Conservation (phyloP, 2,113 vertebrate genomes). For the Dinomys branickii region DNA sequence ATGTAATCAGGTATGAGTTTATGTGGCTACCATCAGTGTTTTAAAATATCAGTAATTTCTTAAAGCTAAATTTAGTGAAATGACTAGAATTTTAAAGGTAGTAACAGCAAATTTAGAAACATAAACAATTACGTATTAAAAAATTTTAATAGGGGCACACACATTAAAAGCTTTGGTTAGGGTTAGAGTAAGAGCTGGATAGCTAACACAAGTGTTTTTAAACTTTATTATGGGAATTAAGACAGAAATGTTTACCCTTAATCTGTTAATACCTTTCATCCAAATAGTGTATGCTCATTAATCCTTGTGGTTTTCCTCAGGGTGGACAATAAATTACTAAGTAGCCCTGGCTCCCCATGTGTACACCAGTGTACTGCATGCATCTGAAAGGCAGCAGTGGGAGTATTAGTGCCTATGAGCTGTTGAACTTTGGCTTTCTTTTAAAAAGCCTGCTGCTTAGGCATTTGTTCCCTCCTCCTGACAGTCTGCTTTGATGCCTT, state of each 20-base stretch:
- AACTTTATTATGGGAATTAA: conserved; percentile 18
- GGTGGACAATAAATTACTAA: neutral
- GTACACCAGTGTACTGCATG: neutral
- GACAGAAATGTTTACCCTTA: conserved; percentile 10
- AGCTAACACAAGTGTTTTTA: neutral
- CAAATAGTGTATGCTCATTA: neutral
- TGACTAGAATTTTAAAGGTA: neutral
- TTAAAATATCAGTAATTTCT: conserved; percentile 11
- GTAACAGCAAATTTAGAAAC: neutral
- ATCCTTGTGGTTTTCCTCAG: neutral
- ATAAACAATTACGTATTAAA: neutral
- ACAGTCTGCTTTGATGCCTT: neutral
- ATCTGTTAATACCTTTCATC: conserved; percentile 25
- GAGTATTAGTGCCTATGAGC: neutral
- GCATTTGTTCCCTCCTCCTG: neutral
- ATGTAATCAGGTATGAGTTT: conserved; percentile 17
- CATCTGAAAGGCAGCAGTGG: neutral
- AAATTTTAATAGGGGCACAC: neutral
- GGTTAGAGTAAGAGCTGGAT: neutral
- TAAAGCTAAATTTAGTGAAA: neutral
- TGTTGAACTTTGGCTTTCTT: conserved; percentile 43
- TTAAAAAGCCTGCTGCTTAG: neutral
- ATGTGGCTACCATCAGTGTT: neutral
- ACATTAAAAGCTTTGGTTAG: neutral
- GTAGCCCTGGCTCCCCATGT: neutral